Evolutionary conservation across 2,888 invertebrate genomes (phyloP).

Genomic region (Drosophila niveifrons): DNA sequence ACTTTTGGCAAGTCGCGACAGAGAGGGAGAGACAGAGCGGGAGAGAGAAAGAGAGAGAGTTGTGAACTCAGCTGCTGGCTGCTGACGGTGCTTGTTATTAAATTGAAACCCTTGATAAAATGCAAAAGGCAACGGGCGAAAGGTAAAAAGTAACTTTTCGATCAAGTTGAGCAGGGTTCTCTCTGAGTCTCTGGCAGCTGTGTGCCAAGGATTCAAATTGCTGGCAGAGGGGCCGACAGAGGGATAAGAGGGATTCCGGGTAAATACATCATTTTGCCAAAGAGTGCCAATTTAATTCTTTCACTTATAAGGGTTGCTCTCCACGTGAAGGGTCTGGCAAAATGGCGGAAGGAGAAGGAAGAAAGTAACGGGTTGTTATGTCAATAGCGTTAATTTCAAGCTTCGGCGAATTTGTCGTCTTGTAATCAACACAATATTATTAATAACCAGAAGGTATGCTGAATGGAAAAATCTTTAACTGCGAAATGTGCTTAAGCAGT

Average conservation of each 20-base stretch:
- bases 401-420: slow-evolving; percentile 46
- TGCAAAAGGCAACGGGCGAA: slow-evolving; percentile 44
- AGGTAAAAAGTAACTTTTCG: slow-evolving; percentile 72
- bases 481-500: slow-evolving; percentile 31
- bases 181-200: slow-evolving; percentile 35
- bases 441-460: slow-evolving; percentile 30
- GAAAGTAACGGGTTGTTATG: slow-evolving; percentile 13
- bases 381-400: slow-evolving; percentile 49
- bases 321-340: not conserved
- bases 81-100: slow-evolving; percentile 52
- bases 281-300: slow-evolving; percentile 45
- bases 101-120: slow-evolving; percentile 59
- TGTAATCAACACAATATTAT: slow-evolving; percentile 45
- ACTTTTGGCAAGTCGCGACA: slow-evolving; percentile 2
- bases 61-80: slow-evolving; percentile 44
- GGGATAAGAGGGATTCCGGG: slow-evolving; percentile 7
- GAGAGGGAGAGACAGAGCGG: no score
- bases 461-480: not conserved
- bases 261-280: slow-evolving; percentile 60
- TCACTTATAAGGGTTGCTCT: slow-evolving; percentile 42
- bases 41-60: not conserved
- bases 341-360: not conserved
- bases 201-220: slow-evolving; percentile 42
- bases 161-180: slow-evolving; percentile 75
- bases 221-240: not conserved